Evolutionary conservation across 2,797 vertebrate species (phyloP).

Genomic region (Melanotaenia nigrans): DNA sequence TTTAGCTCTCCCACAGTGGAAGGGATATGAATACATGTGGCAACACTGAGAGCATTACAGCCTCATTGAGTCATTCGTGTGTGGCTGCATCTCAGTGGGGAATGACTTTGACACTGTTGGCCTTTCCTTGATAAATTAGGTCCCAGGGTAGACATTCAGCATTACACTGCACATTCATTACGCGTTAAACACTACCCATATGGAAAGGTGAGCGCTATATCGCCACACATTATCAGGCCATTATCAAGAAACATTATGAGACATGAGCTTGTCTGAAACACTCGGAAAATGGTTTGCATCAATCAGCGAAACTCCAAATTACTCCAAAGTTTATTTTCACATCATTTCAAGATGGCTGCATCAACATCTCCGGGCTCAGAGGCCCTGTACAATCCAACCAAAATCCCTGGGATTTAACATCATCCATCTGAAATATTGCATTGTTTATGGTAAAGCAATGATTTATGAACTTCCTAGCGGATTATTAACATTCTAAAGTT

Average conservation of each 20-base stretch:
- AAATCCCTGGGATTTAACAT: too few species aligned
- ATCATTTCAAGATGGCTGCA: too few species aligned
- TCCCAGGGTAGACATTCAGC: conserved; percentile 62
- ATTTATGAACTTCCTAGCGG: too few species aligned
- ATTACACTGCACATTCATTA: conserved; percentile 69
- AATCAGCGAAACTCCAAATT: background rate
- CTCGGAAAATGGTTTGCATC: conserved; percentile 5
- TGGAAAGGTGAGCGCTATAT: conserved; percentile 29
- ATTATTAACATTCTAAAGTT: too few species aligned
- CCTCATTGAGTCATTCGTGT: conserved; percentile 58
- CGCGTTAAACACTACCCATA: conserved; percentile 52
- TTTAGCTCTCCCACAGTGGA: conserved; percentile 27
- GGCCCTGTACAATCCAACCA: too few species aligned
- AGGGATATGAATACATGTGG: conserved; percentile 36
- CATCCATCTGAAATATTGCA: too few species aligned
- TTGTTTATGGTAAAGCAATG: too few species aligned
- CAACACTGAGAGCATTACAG: conserved; percentile 44
- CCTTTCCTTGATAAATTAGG: conserved; percentile 77
- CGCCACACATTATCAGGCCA: conserved; percentile 32
- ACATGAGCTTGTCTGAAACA: background rate
- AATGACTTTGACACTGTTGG: conserved; percentile 71
- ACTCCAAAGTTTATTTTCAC: conserved; percentile 6
- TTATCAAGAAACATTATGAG: conserved; percentile 26
- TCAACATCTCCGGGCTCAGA: too few species aligned
- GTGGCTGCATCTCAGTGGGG: conserved; percentile 61